Evolutionary conservation across 2,113 vertebrate genomes (phyloP).

Genomic region (Pavo muticus): DNA sequence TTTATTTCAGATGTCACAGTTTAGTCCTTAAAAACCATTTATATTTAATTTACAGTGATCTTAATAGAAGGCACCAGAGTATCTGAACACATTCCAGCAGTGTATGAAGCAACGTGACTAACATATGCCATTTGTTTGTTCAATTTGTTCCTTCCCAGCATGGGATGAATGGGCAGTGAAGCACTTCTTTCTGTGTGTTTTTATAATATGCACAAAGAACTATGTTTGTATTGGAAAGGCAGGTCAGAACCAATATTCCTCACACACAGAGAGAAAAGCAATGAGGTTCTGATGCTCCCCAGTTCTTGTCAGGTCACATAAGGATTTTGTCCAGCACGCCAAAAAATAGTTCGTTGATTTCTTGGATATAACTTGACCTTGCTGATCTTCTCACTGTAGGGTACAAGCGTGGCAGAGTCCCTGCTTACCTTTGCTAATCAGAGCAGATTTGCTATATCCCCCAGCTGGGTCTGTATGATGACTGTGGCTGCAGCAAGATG

Average conservation of each 20-base stretch:
- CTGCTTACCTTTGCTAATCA: background rate
- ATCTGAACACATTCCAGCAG: constrained; percentile 12
- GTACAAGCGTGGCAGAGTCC: background rate
- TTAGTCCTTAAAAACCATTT: background rate
- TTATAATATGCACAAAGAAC: background rate
- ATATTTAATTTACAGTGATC: background rate
- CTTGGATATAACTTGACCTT: background rate
- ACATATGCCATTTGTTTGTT: constrained; percentile 33
- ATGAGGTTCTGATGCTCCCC: background rate
- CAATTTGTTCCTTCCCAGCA: constrained; percentile 24
- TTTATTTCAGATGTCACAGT: background rate
- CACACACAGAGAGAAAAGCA: background rate
- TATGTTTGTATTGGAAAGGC: background rate
- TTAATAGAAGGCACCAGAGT: constrained; percentile 6
- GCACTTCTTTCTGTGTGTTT: background rate
- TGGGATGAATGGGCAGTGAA: background rate
- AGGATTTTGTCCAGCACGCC: background rate
- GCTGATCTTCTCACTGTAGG: background rate
- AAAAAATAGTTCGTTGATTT: background rate
- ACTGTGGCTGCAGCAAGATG: background rate
- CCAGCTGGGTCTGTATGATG: background rate
- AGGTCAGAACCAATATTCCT: background rate
- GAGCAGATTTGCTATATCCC: background rate
- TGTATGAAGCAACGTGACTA: background rate
- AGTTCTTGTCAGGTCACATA: background rate